Base-by-base conservation (phyloP, 2,113 vertebrate species). In the Bothrops jararaca region DNA sequence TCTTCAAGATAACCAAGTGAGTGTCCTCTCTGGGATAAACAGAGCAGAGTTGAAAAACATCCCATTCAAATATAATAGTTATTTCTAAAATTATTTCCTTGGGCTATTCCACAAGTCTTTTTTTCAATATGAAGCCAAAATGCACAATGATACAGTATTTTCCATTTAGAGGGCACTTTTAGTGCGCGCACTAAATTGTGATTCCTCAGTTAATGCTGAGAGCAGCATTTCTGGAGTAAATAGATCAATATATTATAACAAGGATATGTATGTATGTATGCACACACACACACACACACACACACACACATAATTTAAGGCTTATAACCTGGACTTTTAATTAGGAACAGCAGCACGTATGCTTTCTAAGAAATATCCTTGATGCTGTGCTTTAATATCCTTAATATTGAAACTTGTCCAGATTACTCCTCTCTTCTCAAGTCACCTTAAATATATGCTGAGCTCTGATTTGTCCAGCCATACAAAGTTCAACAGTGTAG, bases 1-100 rank as follows among this genome's bases (percentile, higher is more conserved):
- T 99, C 96, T 98, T 99, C 94, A 99, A 99, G 97, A 97, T 99
- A 96, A 99, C 99, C 96, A 99, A 98, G 99, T 99, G 69, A 93
- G 93, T 85, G 9, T 24, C 24, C 89, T 52, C 15, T 69, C n/a
- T 22, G 42, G 22, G 57, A 18, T 42, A 29, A 90, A 52, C 24
- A 90, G 24, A 89, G 23, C 50, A 12, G 26, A 18, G 15, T 29
- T 90, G 29, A 50, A 90, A 50, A 52, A 22, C 20, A 22, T 64
- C 26, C 45, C 26, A 8, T 18, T 29, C 48, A 5, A 69, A 42
- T 23, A 22, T 80, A 22, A 39, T 69, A 20, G 9, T 29, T n/a
- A 23, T 69, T 90, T 57, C 26, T n/a, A 48, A 64, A 64, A 48
- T n/a, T 50, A 24, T 29, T 20, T 26, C n/a, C n/a, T 56, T 57